phyloP scores from a whole-genome alignment of 2,113 vertebrate species.

The Crotalus tigris region DNA sequence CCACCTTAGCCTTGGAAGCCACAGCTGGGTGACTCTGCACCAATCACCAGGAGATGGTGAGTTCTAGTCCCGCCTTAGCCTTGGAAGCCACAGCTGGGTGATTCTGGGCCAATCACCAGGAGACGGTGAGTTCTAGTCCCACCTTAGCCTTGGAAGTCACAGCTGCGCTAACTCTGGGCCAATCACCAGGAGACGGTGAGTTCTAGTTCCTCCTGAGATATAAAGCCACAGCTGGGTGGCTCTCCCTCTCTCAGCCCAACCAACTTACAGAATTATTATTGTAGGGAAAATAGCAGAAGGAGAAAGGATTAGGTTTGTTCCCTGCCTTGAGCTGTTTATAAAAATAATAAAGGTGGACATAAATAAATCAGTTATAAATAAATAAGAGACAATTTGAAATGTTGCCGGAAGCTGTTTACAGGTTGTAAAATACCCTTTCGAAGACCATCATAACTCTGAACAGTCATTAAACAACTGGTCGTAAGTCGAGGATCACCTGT shows the following conservation, averaged over 20 bases:
- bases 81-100: neutral
- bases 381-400: too few species aligned
- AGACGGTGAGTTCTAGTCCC: neutral
- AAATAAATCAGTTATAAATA: too few species aligned
- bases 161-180: neutral
- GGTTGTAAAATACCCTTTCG: too few species aligned
- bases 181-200: neutral
- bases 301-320: too few species aligned
- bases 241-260: neutral
- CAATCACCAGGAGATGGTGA: neutral
- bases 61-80: neutral
- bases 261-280: neutral
- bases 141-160: neutral
- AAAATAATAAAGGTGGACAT: too few species aligned
- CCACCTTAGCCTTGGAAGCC: neutral
- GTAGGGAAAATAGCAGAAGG: too few species aligned
- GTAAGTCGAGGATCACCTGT: too few species aligned
- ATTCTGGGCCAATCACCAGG: neutral
- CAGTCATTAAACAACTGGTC: too few species aligned
- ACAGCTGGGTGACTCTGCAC: neutral
- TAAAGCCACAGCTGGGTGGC: neutral
- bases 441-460: too few species aligned
- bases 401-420: too few species aligned
- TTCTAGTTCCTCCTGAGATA: neutral
- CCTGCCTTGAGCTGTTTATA: too few species aligned